Base-by-base conservation (phyloP, 1,140 invertebrate species). In the Eupeodes corollae region DNA sequence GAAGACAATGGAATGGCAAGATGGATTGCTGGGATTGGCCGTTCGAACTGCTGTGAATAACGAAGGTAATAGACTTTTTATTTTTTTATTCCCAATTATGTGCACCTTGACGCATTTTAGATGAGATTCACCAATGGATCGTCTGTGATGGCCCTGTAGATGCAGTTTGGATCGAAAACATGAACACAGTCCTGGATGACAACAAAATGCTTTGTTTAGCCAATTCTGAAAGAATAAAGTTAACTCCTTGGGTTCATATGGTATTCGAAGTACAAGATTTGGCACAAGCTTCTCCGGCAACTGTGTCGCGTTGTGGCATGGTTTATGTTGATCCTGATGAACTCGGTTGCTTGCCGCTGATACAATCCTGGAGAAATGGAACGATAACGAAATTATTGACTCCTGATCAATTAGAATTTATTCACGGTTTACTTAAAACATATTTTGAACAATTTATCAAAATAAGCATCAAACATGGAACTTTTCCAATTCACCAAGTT, bases 141-240 rank as follows among this genome's bases (percentile, higher is more conserved):
- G 78, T 88, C 42, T 88, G 83, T 65, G 91, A 96, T 61, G 92
- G 92, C 1, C 91, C 91, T 0, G 88, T 95, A 0, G 91, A 95
- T 69, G 88, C 90, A 8, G 82, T 93, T 3, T 96, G 91, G 91
- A 92, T 95, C 42, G 91, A 95, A 69, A 94, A 93, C 67, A 82
- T 96, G 78, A 94, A 95, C 65, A 93, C 90, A 0, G 86, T 89
- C 3, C 70, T 95, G 8, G 92, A 95, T 61, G 91, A 95, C 63
- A 94, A 94, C 65, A 94, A 94, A 71, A 93, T 92, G 83, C 68
- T 91, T 1, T 91, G 87, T 56, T 64, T 90, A 5, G 83, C 86
- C 5, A 89, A 88, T 69, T 88, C 86, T 2, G 91, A 95, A 64
- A 79, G 90, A 51, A 93, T 95, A 34, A 91, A 91, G 68, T 76